phyloP scores from a whole-genome alignment of 2,113 vertebrate genomes.

The Oreochromis aureus region DNA sequence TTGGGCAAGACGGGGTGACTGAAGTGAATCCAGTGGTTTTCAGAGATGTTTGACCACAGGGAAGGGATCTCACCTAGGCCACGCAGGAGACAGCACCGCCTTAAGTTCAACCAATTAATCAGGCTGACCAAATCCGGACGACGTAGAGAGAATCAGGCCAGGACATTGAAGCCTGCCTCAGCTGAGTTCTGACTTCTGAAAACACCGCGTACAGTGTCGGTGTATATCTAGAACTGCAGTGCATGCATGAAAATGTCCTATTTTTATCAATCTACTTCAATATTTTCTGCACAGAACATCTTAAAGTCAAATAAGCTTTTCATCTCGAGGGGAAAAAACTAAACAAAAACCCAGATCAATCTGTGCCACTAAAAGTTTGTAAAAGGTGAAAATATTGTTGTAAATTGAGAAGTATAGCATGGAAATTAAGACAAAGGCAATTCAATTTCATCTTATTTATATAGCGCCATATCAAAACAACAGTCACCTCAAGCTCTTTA shows the following conservation, averaged over 20 bases:
- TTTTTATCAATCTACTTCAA: neutral
- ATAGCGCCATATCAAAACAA: neutral
- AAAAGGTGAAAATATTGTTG: neutral
- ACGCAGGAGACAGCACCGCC: neutral
- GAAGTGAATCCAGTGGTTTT: neutral
- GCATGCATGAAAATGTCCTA: neutral
- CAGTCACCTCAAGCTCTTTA: neutral
- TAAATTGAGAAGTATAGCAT: rapidly evolving
- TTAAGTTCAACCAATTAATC: neutral
- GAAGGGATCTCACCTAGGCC: neutral
- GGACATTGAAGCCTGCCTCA: rapidly evolving
- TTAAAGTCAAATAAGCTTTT: neutral
- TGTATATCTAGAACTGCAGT: neutral
- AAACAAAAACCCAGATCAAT: neutral
- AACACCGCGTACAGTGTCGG: rapidly evolving
- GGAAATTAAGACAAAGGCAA: neutral
- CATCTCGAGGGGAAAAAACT: neutral
- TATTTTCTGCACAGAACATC: neutral
- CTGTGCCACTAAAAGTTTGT: neutral
- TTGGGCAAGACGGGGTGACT: neutral
- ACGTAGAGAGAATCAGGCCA: neutral
- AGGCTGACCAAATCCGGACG: neutral
- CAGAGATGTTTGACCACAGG: neutral
- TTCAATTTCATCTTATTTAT: neutral
- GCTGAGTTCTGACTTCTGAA: neutral